Evolutionary conservation across 1,140 invertebrate species (phyloP).

Genomic region (Drosophila neocordata): DNA sequence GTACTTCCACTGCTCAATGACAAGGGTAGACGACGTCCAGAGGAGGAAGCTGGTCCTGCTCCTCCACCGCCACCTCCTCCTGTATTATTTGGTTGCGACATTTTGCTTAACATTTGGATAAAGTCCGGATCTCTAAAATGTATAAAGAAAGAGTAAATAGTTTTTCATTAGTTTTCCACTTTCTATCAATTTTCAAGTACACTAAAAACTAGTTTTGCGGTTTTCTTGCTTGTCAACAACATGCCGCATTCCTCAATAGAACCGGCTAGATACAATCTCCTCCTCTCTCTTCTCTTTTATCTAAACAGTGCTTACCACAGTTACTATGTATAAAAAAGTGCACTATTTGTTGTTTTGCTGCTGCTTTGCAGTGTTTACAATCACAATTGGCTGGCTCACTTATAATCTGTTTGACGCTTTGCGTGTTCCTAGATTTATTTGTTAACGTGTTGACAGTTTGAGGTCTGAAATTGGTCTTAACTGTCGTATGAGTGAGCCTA

Average conservation of each 20-base stretch:
- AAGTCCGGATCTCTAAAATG: constrained; percentile 47
- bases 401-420: constrained; percentile 49
- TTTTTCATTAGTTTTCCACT: constrained; percentile 14
- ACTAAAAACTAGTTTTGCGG: constrained; percentile 45
- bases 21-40: constrained; percentile 63
- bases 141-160: neutral
- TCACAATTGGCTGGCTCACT: constrained; percentile 43
- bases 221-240: constrained; percentile 48
- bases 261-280: constrained; percentile 24
- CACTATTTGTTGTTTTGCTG: constrained; percentile 27
- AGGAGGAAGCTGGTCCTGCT: constrained; percentile 11
- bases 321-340: constrained; percentile 1
- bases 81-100: constrained; percentile 60
- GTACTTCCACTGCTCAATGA: constrained; percentile 40
- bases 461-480: constrained; percentile 28
- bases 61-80: constrained; percentile 34
- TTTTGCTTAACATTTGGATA: constrained; percentile 67
- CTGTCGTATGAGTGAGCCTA: neutral
- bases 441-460: constrained; percentile 49
- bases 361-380: constrained; percentile 24
- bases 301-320: constrained; percentile 46
- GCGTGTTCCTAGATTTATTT: constrained; percentile 31
- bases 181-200: constrained; percentile 32
- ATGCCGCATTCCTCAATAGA: constrained; percentile 34
- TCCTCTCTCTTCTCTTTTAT: neutral